phyloP scores from a whole-genome alignment of 1,140 invertebrate genomes.

The Heliconius hermathena region DNA sequence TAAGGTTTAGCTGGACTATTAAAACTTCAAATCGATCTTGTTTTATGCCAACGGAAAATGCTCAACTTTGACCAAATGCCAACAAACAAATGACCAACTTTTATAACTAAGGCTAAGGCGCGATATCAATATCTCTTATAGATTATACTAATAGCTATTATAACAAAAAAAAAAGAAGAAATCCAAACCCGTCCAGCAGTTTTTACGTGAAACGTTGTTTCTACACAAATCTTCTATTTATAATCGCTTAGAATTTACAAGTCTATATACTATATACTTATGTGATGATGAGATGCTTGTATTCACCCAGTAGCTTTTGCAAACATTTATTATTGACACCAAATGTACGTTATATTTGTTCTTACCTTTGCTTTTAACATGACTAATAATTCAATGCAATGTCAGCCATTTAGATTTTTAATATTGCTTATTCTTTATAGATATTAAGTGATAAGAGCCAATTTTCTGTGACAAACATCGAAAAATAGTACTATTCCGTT shows the following conservation, averaged over 20 bases:
- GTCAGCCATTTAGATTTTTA: background rate
- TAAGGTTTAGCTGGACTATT: too few species aligned
- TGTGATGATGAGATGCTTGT: background rate
- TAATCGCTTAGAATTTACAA: background rate
- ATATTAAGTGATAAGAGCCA: background rate
- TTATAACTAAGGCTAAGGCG: too few species aligned
- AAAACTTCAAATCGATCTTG: too few species aligned
- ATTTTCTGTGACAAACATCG: background rate
- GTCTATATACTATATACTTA: background rate
- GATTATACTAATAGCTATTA: too few species aligned
- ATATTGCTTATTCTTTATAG: background rate
- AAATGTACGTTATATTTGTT: background rate
- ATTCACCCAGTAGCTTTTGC: background rate
- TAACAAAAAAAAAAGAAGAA: too few species aligned
- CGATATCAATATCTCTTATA: too few species aligned
- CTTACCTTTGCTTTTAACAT: background rate
- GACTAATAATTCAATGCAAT: constrained; percentile 10
- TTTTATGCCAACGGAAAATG: too few species aligned
- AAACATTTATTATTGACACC: constrained; percentile 5
- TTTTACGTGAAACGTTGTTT: too few species aligned
- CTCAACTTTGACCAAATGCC: too few species aligned
- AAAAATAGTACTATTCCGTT: background rate
- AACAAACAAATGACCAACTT: too few species aligned
- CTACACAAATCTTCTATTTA: too few species aligned
- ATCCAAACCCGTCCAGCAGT: too few species aligned